A percentile compares a stretch with the other conserved stretches of the same genome.
Evolutionary conservation across 2,888 invertebrate species (phyloP).

Genomic region (Drosophila sordidula): DNA sequence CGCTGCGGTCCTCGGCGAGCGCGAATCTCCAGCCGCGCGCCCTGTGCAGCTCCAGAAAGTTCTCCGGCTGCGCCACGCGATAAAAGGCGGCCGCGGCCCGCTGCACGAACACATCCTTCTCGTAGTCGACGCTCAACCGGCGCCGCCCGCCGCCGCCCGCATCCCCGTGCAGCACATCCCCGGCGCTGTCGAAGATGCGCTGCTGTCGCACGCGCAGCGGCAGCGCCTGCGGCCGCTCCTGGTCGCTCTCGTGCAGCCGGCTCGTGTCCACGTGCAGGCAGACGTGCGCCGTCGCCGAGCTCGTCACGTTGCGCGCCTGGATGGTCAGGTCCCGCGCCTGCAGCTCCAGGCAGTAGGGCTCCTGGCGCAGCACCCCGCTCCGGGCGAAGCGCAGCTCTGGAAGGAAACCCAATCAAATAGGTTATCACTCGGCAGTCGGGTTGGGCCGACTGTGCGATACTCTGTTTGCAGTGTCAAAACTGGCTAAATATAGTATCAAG

Average conservation of each 20-base stretch:
- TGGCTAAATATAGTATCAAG: too few relatives aligned
- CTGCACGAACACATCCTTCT: slow-evolving; percentile 82
- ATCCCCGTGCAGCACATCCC: slow-evolving; percentile 57
- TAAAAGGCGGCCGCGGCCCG: slow-evolving; percentile 85
- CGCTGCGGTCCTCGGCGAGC: slow-evolving; percentile 82
- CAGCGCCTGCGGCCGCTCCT: slow-evolving; percentile 81
- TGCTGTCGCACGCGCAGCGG: slow-evolving; percentile 73
- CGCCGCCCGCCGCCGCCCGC: slow-evolving; percentile 30
- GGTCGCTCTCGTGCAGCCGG: slow-evolving; percentile 81
- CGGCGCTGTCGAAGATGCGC: slow-evolving; percentile 69
- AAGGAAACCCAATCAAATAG: neutral
- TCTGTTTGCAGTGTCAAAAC: too few relatives aligned
- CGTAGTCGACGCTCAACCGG: slow-evolving; percentile 70
- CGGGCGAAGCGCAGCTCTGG: slow-evolving; percentile 82
- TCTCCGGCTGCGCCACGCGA: slow-evolving; percentile 85
- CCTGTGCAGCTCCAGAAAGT: slow-evolving; percentile 73
- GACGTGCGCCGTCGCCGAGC: slow-evolving; percentile 82
- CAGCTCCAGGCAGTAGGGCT: slow-evolving; percentile 86
- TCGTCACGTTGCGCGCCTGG: slow-evolving; percentile 50
- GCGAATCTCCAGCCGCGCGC: slow-evolving; percentile 72
- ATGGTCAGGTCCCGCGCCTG: slow-evolving; percentile 86
- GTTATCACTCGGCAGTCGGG: too few relatives aligned
- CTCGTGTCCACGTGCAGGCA: slow-evolving; percentile 84
- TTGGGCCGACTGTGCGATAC: too few relatives aligned
- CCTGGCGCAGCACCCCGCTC: slow-evolving; percentile 78